These are phyloP conservation scores for Nebria salina DNA, from an alignment of 2,888 invertebrate species.

Conservation along the genomic window DNA sequence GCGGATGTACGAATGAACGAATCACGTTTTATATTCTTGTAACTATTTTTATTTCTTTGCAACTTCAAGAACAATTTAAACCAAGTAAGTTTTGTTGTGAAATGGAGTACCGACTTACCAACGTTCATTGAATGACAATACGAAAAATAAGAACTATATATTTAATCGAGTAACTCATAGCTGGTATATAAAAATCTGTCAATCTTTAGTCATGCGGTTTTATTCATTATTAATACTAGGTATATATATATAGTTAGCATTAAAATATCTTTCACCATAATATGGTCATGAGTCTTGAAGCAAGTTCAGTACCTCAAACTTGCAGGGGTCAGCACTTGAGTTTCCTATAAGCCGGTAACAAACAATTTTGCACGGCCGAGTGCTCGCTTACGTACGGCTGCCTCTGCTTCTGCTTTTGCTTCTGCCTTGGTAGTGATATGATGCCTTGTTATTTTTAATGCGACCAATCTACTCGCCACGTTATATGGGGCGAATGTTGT, in stretches of 20 bases:
- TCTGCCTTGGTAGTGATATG: background rate
- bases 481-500: background rate
- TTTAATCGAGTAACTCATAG: too few species aligned
- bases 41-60: background rate
- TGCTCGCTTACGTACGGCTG: background rate
- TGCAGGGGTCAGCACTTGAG: slow-evolving; percentile 14
- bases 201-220: too few species aligned
- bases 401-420: background rate
- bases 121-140: background rate
- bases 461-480: background rate
- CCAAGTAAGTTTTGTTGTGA: background rate
- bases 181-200: too few species aligned
- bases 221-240: too few species aligned
- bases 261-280: too few species aligned
- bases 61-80: background rate
- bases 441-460: slow-evolving; percentile 14
- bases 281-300: too few species aligned
- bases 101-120: background rate
- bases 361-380: slow-evolving; percentile 12
- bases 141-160: too few species aligned
- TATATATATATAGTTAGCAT: too few species aligned
- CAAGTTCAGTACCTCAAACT: too few species aligned
- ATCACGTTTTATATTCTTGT: slow-evolving; percentile 19
- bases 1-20: slow-evolving; percentile 7
- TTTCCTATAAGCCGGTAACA: slow-evolving; percentile 14